Evolutionary conservation across 53 echinoderm and acorn worm species (phyloP), one percentile per base, ranked within the genome.

Genomic region (Astropecten irregularis): DNA sequence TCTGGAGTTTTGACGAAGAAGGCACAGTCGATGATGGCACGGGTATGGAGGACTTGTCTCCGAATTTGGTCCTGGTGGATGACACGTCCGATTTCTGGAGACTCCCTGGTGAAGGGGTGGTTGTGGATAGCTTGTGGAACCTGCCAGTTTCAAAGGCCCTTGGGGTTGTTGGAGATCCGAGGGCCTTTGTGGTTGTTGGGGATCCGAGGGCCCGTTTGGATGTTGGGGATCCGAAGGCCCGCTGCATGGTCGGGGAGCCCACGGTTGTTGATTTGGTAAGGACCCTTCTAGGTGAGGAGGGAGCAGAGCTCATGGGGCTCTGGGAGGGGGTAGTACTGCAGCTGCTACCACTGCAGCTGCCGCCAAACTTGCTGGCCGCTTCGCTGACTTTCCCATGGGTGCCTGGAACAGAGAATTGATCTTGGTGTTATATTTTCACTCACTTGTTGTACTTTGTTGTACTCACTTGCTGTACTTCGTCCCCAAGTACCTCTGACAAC

Each of bases 331-430:
- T 74, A 38, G 36, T 74, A 14, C 56, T 35, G 33, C 74, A 74
- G 56, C 74, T 74, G 38, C 74, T 74, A 13, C 74, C 42, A 55
- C 74, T 74, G 27, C 74, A 74, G 57, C 74, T 74, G 56, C 74
- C 74, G n/a, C 74, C 74, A 38, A 74, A 74, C 34, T 74, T 74
- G 40, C 74, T 74, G 28, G 55, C 40, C 14, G 55, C 57, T 38
- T 74, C 54, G 27, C 74, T 74, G 56, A 74, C 74, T 38, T 74
- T 74, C 21, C 74, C 74, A 23, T 40, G 11, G 14, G 74, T 74
- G 11, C 74, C 74, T 74, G 40, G 10, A 55, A 56, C 21, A 22
- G 9, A n/a, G n/a, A 25, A 25, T 19, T 9, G 44, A 22, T 69
- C 44, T 3, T 11, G 7, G 8, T 59, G 22, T 59, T 5, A 59